Conservation (phyloP, 2,797 vertebrate species). For the Bothrops alternatus region DNA sequence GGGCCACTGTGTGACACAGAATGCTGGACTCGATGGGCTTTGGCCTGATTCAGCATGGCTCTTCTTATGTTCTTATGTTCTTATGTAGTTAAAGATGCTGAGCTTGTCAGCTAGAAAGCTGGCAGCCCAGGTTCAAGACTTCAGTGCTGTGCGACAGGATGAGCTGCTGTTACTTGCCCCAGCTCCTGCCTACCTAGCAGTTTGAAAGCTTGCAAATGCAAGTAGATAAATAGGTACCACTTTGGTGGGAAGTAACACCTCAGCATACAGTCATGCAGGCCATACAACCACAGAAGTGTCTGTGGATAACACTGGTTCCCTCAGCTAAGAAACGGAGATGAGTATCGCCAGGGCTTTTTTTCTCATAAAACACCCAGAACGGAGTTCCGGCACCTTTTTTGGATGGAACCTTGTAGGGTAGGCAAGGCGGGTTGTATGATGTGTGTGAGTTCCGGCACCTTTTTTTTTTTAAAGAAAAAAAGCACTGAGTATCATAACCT, state of each 20-base stretch:
- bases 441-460: too few species aligned
- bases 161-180: not conserved
- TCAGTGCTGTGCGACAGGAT: rapidly evolving
- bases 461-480: too few species aligned
- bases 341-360: too few species aligned
- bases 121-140: not conserved
- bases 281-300: not conserved
- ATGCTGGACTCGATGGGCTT: too few species aligned
- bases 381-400: too few species aligned
- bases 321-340: not conserved
- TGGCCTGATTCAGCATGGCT: too few species aligned
- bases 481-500: too few species aligned
- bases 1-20: too few species aligned
- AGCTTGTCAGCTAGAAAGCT: not conserved
- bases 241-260: not conserved
- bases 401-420: too few species aligned
- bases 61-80: too few species aligned
- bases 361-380: too few species aligned
- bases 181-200: not conserved
- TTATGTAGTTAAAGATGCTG: not conserved
- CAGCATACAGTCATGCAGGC: not conserved
- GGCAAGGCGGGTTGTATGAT: too few species aligned
- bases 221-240: not conserved
- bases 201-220: not conserved
- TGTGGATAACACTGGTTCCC: not conserved